Conservation (phyloP, 2,888 invertebrate species). For the Lissocephala sabroskyi region DNA sequence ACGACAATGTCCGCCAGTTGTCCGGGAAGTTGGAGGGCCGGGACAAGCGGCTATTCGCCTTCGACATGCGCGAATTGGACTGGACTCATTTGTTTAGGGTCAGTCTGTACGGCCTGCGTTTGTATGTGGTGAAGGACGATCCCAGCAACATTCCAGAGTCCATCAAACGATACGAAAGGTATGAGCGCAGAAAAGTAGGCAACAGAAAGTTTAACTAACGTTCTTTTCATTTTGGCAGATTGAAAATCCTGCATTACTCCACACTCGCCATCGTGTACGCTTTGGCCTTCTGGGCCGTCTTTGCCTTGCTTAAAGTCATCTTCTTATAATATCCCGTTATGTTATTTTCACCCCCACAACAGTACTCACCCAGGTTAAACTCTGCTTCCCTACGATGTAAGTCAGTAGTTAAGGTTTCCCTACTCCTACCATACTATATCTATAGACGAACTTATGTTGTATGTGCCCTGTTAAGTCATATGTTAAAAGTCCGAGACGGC, state of each 20-base stretch:
- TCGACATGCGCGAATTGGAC: slow-evolving; percentile 81
- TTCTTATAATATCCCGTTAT: slow-evolving; percentile 37
- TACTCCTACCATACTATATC: not conserved
- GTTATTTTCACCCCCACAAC: not conserved
- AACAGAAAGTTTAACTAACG: not conserved
- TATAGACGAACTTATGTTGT: too few species aligned
- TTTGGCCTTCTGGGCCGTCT: slow-evolving; percentile 49
- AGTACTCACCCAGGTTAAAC: not conserved
- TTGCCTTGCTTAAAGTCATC: slow-evolving; percentile 48
- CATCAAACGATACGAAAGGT: slow-evolving; percentile 78
- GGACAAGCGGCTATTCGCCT: slow-evolving; percentile 78
- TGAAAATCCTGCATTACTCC: slow-evolving; percentile 61
- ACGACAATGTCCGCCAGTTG: slow-evolving; percentile 75
- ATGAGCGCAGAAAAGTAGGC: slow-evolving; percentile 15
- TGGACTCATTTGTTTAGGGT: slow-evolving; percentile 76
- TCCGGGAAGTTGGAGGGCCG: slow-evolving; percentile 71
- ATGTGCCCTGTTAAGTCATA: slow-evolving; percentile 43
- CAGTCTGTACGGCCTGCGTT: slow-evolving; percentile 83
- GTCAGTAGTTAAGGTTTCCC: not conserved
- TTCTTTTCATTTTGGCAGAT: slow-evolving; percentile 30
- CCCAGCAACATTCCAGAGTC: slow-evolving; percentile 80
- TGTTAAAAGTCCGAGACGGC: slow-evolving; percentile 43
- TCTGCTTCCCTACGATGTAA: too few species aligned
- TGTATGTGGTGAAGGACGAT: slow-evolving; percentile 86
- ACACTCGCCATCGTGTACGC: slow-evolving; percentile 55